Evolutionary conservation across 1,140 invertebrate species (phyloP).

Genomic region (Latrodectus geometricus): DNA sequence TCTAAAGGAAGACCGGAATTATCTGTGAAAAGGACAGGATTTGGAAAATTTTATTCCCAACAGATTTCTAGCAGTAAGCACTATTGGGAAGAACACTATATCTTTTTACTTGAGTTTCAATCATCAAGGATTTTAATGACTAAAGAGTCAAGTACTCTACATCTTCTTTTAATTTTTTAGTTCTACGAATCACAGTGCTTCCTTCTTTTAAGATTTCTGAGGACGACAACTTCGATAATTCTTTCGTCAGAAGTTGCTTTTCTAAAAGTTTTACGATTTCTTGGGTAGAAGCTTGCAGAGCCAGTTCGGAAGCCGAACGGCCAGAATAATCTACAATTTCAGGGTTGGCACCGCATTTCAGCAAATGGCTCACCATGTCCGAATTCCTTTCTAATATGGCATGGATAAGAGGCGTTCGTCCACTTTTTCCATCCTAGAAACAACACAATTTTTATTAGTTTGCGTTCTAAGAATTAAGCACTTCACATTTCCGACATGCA

Average conservation of each 20-base stretch:
- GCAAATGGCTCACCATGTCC: constrained; percentile 27
- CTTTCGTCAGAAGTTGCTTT: background rate
- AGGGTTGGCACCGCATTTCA: background rate
- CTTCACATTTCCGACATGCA: too few species aligned
- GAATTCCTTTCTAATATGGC: constrained; percentile 25
- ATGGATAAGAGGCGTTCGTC: constrained; percentile 36
- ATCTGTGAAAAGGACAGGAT: too few species aligned
- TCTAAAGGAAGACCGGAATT: too few species aligned
- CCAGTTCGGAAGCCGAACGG: constrained; percentile 36
- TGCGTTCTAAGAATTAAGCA: too few species aligned
- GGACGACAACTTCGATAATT: background rate
- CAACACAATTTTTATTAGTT: too few species aligned
- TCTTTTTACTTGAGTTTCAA: too few species aligned
- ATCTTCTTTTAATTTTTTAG: background rate
- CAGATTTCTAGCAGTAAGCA: too few species aligned
- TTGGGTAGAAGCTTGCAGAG: constrained; percentile 16
- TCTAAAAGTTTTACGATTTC: constrained; percentile 19
- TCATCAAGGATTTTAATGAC: too few species aligned
- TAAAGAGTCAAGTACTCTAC: too few species aligned
- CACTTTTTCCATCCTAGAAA: constrained; percentile 53
- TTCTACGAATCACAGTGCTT: background rate
- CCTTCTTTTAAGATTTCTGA: background rate
- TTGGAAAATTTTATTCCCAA: too few species aligned
- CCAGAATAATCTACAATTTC: constrained; percentile 33
- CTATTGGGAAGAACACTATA: too few species aligned